Percentiles rank a stretch among this genome's conserved stretches.
Evolutionary conservation across 2,113 vertebrate species (phyloP).

Genomic region (Cyanocitta stelleri): DNA sequence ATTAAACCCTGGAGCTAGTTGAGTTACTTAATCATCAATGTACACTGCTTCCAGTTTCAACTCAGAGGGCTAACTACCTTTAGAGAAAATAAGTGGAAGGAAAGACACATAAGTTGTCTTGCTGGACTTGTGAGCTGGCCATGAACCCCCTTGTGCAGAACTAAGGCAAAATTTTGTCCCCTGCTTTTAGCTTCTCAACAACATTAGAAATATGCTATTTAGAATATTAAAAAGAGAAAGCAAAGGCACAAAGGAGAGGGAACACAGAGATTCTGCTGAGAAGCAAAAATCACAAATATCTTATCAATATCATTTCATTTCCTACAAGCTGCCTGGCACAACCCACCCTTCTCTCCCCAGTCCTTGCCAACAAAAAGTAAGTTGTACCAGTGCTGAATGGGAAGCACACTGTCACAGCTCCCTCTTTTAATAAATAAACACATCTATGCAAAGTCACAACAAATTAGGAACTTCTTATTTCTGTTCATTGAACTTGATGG

Average conservation of each 20-base stretch:
- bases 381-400: background rate
- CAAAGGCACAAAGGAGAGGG: background rate
- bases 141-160: background rate
- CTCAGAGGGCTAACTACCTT: background rate
- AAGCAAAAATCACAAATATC: background rate
- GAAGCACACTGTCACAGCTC: background rate
- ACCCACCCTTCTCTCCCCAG: background rate
- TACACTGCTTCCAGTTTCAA: background rate
- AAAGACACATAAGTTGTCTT: background rate
- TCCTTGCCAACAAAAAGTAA: background rate
- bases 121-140: background rate
- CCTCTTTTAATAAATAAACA: conserved; percentile 60
- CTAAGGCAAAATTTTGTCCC: background rate
- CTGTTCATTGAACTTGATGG: conserved; percentile 46
- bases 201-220: background rate
- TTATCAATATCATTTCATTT: background rate
- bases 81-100: background rate
- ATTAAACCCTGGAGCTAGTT: background rate
- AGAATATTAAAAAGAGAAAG: background rate
- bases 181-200: background rate
- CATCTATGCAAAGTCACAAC: conserved; percentile 47
- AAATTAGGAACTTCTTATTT: conserved; percentile 62
- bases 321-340: background rate
- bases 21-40: background rate
- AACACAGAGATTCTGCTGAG: background rate